phyloP scores from a whole-genome alignment of 2,797 vertebrate genomes.

The Catharus ustulatus region DNA sequence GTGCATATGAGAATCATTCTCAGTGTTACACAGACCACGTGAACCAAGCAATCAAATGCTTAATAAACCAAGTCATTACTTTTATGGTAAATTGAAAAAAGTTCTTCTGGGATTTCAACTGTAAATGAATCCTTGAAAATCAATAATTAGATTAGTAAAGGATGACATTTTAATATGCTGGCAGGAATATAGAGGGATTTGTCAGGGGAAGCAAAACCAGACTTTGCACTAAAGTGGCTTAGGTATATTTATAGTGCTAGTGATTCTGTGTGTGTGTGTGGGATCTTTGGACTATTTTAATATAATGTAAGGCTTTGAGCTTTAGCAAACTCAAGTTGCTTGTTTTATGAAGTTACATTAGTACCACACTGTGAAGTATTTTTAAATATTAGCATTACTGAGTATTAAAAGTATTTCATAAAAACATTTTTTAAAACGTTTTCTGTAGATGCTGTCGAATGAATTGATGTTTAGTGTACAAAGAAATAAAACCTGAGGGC shows the following conservation, averaged over 20 bases:
- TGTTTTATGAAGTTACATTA: constrained; percentile 53
- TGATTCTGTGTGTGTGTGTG: constrained; percentile 39
- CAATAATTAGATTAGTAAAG: constrained; percentile 63
- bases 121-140: constrained; percentile 57
- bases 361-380: constrained; percentile 66
- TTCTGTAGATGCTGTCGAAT: constrained; percentile 55
- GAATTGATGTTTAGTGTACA: constrained; percentile 54
- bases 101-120: constrained; percentile 56
- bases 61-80: constrained; percentile 50
- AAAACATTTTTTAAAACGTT: constrained; percentile 35
- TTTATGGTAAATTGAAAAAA: constrained; percentile 48
- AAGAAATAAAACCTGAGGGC: constrained; percentile 35
- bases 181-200: constrained; percentile 58
- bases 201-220: constrained; percentile 56
- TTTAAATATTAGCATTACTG: constrained; percentile 56
- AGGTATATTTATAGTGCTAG: constrained; percentile 58
- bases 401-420: constrained; percentile 43
- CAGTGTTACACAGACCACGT: not conserved
- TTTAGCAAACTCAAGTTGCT: constrained; percentile 52
- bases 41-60: constrained; percentile 20
- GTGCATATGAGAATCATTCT: not conserved
- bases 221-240: constrained; percentile 59
- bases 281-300: constrained; percentile 58
- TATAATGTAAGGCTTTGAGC: constrained; percentile 53
- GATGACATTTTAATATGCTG: constrained; percentile 53